Conservation (phyloP, 2,888 invertebrate genomes). For the Lymantria monacha region DNA sequence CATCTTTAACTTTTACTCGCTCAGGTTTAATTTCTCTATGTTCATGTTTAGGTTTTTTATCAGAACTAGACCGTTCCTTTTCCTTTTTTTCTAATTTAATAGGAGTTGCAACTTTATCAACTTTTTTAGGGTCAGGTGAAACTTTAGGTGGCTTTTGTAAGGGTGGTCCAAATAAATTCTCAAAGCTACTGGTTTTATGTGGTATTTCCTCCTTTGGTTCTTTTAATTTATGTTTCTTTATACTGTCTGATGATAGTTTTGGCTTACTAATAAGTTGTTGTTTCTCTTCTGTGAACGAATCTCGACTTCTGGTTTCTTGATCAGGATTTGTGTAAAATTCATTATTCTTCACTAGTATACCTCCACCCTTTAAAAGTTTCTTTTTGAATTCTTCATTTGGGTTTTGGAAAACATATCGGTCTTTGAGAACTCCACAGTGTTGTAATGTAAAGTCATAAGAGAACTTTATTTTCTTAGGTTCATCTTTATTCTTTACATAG, state of each 20-base stretch:
- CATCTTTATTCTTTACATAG: constrained; percentile 93
- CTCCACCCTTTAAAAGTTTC: constrained; percentile 94
- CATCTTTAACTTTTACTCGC: constrained; percentile 74
- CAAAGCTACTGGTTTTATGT: constrained; percentile 85
- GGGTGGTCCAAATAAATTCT: constrained; percentile 91
- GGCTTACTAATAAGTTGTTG: constrained; percentile 87
- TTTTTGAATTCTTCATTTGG: constrained; percentile 95
- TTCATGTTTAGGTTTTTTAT: constrained; percentile 76
- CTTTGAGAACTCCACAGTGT: constrained; percentile 87
- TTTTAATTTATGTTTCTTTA: constrained; percentile 84
- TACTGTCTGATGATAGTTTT: constrained; percentile 83
- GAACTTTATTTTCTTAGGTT: constrained; percentile 92
- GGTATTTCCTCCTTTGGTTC: constrained; percentile 80
- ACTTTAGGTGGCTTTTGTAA: constrained; percentile 89
- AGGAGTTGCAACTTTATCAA: constrained; percentile 51
- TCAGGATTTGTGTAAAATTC: constrained; percentile 74
- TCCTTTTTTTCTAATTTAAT: constrained; percentile 80
- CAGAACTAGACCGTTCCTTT: constrained; percentile 74
- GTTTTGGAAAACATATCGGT: constrained; percentile 92
- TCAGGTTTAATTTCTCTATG: constrained; percentile 71
- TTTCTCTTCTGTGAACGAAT: constrained; percentile 81
- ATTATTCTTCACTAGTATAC: constrained; percentile 75
- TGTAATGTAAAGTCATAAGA: constrained; percentile 93
- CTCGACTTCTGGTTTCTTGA: constrained; percentile 81
- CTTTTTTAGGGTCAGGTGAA: constrained; percentile 85